Conservation (phyloP, 1,140 invertebrate genomes). For the Hydropsyche tenuis region DNA sequence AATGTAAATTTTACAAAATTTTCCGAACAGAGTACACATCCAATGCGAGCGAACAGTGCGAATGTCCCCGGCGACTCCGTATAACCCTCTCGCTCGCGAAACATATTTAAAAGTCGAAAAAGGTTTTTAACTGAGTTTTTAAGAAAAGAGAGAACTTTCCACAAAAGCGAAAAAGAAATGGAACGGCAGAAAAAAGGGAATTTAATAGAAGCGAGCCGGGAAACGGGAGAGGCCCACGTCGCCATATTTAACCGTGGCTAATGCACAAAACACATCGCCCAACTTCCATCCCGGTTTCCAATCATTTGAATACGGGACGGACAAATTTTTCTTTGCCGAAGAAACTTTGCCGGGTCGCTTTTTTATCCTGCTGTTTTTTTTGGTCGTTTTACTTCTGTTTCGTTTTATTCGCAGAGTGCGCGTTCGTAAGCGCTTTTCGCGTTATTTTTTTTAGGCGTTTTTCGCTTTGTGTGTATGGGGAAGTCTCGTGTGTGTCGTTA, state of each 20-base stretch:
- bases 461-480: no score
- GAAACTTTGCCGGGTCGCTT: neutral
- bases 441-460: no score
- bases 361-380: neutral
- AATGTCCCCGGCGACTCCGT: no score
- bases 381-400: neutral
- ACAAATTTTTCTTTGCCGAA: conserved; percentile 10
- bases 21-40: no score
- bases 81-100: conserved; percentile 37
- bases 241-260: conserved; percentile 40
- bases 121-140: conserved; percentile 50
- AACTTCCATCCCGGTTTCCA: conserved; percentile 2
- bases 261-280: conserved; percentile 32
- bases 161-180: conserved; percentile 39
- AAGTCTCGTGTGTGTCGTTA: no score
- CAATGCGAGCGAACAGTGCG: no score
- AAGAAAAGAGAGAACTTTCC: conserved; percentile 24
- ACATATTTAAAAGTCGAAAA: conserved; percentile 51
- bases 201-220: conserved; percentile 33
- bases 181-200: conserved; percentile 40
- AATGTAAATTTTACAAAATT: no score
- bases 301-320: conserved; percentile 37
- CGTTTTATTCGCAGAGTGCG: no score
- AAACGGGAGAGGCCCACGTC: conserved; percentile 9
- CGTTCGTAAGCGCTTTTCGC: no score